Percentiles rank a stretch among this genome's conserved stretches.
Evolutionary conservation across 2,113 vertebrate genomes (phyloP).

Genomic region (Zootoca vivipara): DNA sequence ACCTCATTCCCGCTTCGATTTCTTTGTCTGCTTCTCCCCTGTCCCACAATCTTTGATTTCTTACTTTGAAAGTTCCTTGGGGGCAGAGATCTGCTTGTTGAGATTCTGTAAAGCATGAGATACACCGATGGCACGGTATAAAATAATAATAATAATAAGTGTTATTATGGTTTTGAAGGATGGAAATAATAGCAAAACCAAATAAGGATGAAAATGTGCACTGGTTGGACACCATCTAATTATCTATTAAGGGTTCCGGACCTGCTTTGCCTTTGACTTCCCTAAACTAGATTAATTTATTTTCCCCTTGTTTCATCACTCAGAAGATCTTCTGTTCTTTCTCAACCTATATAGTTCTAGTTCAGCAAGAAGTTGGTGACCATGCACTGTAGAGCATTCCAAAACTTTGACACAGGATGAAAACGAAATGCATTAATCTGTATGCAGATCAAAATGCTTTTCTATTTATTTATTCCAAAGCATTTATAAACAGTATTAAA

Average conservation of each 20-base stretch:
- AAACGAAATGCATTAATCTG: neutral
- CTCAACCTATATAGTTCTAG: neutral
- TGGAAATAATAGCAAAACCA: neutral
- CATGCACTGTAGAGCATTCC: neutral
- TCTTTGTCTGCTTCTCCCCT: neutral
- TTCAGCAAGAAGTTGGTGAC: neutral
- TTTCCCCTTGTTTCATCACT: neutral
- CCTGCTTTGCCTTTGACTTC: neutral
- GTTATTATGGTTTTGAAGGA: neutral
- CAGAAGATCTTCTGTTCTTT: neutral
- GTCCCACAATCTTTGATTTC: neutral
- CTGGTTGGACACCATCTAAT: too few relatives aligned
- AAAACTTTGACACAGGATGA: neutral
- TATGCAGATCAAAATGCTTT: too few relatives aligned
- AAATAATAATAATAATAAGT: neutral
- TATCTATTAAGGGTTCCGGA: too few relatives aligned
- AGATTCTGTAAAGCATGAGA: too few relatives aligned
- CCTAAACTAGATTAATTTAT: neutral
- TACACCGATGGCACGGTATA: neutral
- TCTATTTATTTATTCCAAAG: too few relatives aligned
- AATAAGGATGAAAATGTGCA: too few relatives aligned
- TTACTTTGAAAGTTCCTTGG: neutral
- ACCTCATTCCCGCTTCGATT: neutral
- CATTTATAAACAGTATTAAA: too few relatives aligned
- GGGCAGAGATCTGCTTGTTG: neutral